Base-by-base conservation (phyloP, 2,888 invertebrate species). In the Platynereis dumerilii region DNA sequence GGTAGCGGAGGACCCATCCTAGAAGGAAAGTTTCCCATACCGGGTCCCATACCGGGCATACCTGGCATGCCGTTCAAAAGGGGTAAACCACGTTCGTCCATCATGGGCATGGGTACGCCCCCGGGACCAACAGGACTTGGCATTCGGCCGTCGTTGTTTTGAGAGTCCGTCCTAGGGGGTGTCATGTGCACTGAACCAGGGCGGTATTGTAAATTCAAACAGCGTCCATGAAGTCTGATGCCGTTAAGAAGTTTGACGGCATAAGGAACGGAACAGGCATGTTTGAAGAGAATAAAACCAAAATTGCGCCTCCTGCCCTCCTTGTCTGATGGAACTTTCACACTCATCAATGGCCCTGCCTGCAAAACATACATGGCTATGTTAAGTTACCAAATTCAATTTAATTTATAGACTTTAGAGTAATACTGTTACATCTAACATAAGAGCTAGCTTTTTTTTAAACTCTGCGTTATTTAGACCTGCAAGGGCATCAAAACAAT, bases 261-360 rank as follows among this genome's bases (percentile, higher is more conserved):
- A 79, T 92, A 94, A 0, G 89, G 88, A 0, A 93, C 91, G 0
- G 93, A 92, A 60, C 88, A 87, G 72, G 87, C 86, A 80, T 94
- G 92, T 75, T 89, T 89, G 77, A 89, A 93, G 0, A 90, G 91
- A 39, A 94, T 85, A 77, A 94, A 94, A 1, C 89, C 93, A 83
- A 89, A 94, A 69, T 86, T 87, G 72, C 90, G 89, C 72, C 88
- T 88, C 15, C 89, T 88, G 17, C 90, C 79, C 72, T 90, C 90
- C 76, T 87, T 88, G 77, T 92, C 92, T 77, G 88, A 89, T 0
- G 93, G 90, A 75, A 94, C 92, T 68, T 86, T 86, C 1, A 92
- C 91, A 77, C 87, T 89, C 78, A 92, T 90, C 62, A 94, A 80
- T 0, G 94, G 94, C 2, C 93, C 94, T 67, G 89, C 91, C 90